Evolutionary conservation across 2,797 vertebrate genomes (phyloP).

Genomic region (Myotis findleyi): DNA sequence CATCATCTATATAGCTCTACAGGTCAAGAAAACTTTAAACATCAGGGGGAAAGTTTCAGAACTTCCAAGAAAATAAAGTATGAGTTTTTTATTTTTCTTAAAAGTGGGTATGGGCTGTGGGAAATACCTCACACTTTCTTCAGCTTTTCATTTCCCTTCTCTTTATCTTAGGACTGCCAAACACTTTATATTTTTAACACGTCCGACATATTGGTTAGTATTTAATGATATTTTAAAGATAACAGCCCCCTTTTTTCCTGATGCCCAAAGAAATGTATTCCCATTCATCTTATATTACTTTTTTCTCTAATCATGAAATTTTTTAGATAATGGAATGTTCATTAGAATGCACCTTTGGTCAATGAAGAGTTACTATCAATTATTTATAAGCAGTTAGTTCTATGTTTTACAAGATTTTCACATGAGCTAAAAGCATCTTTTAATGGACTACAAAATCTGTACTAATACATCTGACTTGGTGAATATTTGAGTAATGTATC

Average conservation of each 20-base stretch:
- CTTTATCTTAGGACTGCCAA: neutral
- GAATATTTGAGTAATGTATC: neutral
- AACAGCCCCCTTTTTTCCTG: neutral
- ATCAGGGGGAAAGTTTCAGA: neutral
- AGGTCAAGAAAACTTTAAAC: neutral
- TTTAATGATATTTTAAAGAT: conserved; percentile 12
- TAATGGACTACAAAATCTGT: conserved; percentile 21
- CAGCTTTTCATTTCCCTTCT: conserved; percentile 12
- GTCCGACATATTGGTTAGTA: neutral
- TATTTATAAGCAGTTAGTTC: neutral
- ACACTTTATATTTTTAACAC: neutral
- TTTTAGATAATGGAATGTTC: neutral
- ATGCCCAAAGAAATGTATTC: neutral
- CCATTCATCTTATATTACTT: conserved; percentile 11
- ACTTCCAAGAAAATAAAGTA: conserved; percentile 36
- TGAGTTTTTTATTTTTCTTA: neutral
- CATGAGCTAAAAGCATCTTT: conserved; percentile 37
- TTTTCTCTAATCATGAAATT: conserved; percentile 17
- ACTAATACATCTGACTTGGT: neutral
- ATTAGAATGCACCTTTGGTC: neutral
- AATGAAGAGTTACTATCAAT: neutral
- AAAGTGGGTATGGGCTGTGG: neutral
- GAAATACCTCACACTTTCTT: neutral
- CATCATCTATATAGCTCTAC: neutral
- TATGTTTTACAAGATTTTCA: conserved; percentile 30